Conservation (phyloP, 2,888 invertebrate genomes). For the Acronicta aceris region DNA sequence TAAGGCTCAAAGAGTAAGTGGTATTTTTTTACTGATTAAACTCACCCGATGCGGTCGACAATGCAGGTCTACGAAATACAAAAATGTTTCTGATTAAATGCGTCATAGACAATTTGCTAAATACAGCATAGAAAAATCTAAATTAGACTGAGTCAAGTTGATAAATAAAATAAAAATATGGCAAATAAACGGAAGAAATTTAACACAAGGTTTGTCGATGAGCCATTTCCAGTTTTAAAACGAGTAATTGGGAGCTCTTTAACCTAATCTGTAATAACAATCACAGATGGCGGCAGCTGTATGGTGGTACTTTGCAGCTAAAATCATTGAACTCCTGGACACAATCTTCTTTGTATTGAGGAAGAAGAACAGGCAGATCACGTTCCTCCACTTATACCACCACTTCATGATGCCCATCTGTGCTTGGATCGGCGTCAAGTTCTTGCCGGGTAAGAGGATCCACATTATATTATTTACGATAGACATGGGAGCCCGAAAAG, state of each 20-base stretch:
- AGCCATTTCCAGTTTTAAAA: not conserved
- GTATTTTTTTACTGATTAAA: not conserved
- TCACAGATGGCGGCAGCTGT: slow-evolving; percentile 90
- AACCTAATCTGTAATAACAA: slow-evolving; percentile 4
- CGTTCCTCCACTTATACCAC: slow-evolving; percentile 96
- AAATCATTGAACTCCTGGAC: slow-evolving; percentile 93
- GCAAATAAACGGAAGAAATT: too few species aligned
- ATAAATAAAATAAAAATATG: too few species aligned
- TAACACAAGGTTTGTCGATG: too few species aligned
- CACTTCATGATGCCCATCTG: slow-evolving; percentile 94
- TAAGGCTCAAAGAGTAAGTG: slow-evolving; percentile 90
- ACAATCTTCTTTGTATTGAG: slow-evolving; percentile 96
- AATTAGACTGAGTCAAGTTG: too few species aligned
- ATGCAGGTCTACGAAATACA: too few species aligned
- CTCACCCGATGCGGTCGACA: too few species aligned
- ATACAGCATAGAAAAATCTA: too few species aligned
- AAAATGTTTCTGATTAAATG: too few species aligned
- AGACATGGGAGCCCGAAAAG: too few species aligned
- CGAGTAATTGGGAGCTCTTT: not conserved
- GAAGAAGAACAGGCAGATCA: slow-evolving; percentile 96
- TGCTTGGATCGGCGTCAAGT: slow-evolving; percentile 94
- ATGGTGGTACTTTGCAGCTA: slow-evolving; percentile 95
- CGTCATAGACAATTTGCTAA: too few species aligned
- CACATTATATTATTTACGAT: not conserved
- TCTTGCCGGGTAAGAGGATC: slow-evolving; percentile 90